Base-by-base conservation (phyloP, 2,113 vertebrate genomes). In the Onychorhynchus coronatus region DNA sequence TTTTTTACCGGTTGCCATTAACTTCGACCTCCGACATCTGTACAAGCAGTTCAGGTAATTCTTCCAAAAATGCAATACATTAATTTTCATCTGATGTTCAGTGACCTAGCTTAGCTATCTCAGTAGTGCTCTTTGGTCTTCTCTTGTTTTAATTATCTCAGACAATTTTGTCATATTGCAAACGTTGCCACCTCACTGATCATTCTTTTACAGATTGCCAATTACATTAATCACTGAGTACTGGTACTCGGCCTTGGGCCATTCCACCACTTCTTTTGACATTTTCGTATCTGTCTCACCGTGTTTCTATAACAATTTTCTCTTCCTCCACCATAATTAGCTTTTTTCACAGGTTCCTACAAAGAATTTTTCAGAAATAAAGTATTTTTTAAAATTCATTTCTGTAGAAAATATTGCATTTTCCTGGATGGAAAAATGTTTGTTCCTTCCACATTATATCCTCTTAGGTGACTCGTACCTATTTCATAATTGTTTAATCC, bases 401-500 rank as follows among this genome's bases (percentile, higher is more conserved):
- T 90, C 17, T 67, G 20, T 75, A 41, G 55, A 86, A 90, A 84
- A 88, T 17, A 56, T 56, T 77, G 52, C 14, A 6, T 65, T 88
- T 86, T 71, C 25, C 84, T 47, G 59, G n/a, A 90, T 17, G 35
- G 23, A 61, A 80, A 84, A 33, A n/a, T 39, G 21, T 47, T 86
- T 77, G 9, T 72, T 46, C 65, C 44, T 67, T 63, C 55, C 30
- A 44, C 8, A 10, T 73, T 88, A 28, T 27, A 30, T 59, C 22
- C 61, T 84, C 59, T 83, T 71, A 77, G 15, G 11, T 81, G 68
- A 74, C 67, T 88, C 1, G 2, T 93, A 94, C 56, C 72, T 83
- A 68, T 86, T 86, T 90, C 73, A 10, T 63, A 91, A 90, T 93
- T 89, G 56, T 92, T 95, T 93, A 90, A 97, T 92, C 88, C 85